Base-by-base conservation (phyloP, 2,888 invertebrate species). In the Dascillus cervinus region DNA sequence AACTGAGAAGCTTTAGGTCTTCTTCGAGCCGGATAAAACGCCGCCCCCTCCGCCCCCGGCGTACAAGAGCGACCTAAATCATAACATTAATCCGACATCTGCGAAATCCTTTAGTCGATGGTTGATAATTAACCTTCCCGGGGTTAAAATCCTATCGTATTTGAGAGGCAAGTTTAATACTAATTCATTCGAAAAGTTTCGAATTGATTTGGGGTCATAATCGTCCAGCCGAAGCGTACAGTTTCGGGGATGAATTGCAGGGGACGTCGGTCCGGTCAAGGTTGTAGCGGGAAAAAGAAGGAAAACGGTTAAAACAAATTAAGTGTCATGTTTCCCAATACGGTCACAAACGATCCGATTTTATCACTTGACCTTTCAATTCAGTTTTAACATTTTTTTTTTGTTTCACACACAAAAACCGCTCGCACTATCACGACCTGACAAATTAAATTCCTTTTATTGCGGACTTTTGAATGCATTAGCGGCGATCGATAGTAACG, bases 101-200 rank as follows among this genome's bases (percentile, higher is more conserved):
- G 32, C 30, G 32, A 43, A 49, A 47, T 46, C 44, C 46, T 42
- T 39, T 37, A 39, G 32, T 38, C 39, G 43, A 49, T 45, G 47
- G 37, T 44, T 47, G 44, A 49, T 46, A 46, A 49, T 49, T 49
- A 47, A 47, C 44, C 47, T 39, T 35, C 27, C 38, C 32, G 37
- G 35, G 44, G 42, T 39, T 28, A 34, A 37, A 34, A 35, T 36
- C 37, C 32, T n/a, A n/a, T n/a, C n/a, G n/a, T n/a, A n/a, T n/a
- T n/a, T n/a, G n/a, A n/a, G n/a, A n/a, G n/a, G n/a, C n/a, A n/a
- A n/a, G n/a, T n/a, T n/a, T n/a, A n/a, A n/a, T n/a, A n/a, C n/a
- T n/a, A n/a, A n/a, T n/a, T n/a, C n/a, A n/a, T n/a, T n/a, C n/a
- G n/a, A n/a, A n/a, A n/a, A n/a, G n/a, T n/a, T n/a, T n/a, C n/a